These are phyloP conservation scores for Rhimphoctona megacephalus DNA, from an alignment of 2,888 invertebrate genomes.

Conservation along the genomic window DNA sequence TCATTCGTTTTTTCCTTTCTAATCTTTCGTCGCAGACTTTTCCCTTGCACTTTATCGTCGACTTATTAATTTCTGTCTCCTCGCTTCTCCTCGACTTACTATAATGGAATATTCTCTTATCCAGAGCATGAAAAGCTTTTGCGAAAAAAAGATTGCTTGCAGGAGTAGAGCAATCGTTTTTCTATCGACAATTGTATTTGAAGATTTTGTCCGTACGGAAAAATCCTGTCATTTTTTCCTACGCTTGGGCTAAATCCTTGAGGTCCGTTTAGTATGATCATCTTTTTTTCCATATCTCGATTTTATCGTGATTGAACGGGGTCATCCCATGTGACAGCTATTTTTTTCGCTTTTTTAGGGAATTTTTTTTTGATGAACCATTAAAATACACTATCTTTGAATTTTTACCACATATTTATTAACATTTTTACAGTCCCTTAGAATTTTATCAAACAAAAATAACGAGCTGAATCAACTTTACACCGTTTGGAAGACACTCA, in stretches of 20 bases:
- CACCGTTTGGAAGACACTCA: no score
- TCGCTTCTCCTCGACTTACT: not conserved
- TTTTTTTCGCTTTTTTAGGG: not conserved
- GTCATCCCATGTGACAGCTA: no score
- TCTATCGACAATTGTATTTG: not conserved
- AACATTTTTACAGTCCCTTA: no score
- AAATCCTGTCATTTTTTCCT: not conserved
- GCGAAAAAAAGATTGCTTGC: not conserved
- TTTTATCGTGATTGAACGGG: not conserved
- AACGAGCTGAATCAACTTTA: no score
- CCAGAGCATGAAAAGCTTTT: conserved; percentile 15
- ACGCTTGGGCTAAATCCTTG: conserved; percentile 2
- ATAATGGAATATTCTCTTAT: conserved; percentile 36
- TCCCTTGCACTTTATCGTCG: conserved; percentile 41
- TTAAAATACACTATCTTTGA: no score
- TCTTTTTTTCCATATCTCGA: conserved; percentile 7
- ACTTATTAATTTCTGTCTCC: conserved; percentile 52
- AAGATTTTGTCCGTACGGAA: not conserved
- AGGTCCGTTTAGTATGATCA: not conserved
- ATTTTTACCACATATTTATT: no score
- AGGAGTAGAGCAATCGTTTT: conserved; percentile 13
- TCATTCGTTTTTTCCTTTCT: conserved; percentile 38
- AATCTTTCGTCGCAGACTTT: conserved; percentile 13
- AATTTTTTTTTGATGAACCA: no score
- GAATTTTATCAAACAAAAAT: no score